phyloP scores from a whole-genome alignment of 2,113 vertebrate genomes.

The Apistogramma diplotaenia region DNA sequence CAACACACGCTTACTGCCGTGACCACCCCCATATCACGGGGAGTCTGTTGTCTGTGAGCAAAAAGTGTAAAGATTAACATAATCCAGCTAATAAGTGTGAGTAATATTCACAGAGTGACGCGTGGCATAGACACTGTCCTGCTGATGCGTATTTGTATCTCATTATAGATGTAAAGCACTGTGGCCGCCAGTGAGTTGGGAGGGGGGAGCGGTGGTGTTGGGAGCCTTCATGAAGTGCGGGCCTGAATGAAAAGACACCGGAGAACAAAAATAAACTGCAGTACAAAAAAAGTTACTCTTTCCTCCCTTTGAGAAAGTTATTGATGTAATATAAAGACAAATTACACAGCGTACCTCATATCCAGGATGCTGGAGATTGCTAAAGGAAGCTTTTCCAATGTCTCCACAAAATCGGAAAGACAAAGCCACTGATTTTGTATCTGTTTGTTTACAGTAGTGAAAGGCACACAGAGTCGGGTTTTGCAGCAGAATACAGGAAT shows the following conservation, averaged over 20 bases:
- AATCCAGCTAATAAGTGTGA: constrained; percentile 79
- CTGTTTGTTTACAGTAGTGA: constrained; percentile 19
- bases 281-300: constrained; percentile 1
- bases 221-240: constrained; percentile 37
- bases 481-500: constrained; percentile 59
- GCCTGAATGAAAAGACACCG: constrained; percentile 6
- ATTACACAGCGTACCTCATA: background rate
- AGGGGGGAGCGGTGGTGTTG: constrained; percentile 20
- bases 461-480: constrained; percentile 30
- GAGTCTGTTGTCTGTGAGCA: constrained; percentile 78
- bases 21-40: constrained; percentile 68
- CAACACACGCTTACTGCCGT: constrained; percentile 55
- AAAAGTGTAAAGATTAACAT: constrained; percentile 79
- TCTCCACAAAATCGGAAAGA: constrained; percentile 16
- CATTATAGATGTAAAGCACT: constrained; percentile 78
- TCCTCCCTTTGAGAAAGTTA: background rate
- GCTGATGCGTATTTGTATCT: constrained; percentile 79
- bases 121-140: constrained; percentile 75
- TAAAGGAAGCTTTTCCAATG: constrained; percentile 23
- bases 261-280: constrained; percentile 26
- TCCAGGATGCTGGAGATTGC: background rate
- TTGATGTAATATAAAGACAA: constrained; percentile 2
- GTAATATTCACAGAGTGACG: constrained; percentile 78
- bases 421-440: constrained; percentile 9
- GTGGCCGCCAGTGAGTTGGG: background rate